Base-by-base conservation (phyloP, 2,888 invertebrate genomes). In the Lepidochrysops patricia region DNA sequence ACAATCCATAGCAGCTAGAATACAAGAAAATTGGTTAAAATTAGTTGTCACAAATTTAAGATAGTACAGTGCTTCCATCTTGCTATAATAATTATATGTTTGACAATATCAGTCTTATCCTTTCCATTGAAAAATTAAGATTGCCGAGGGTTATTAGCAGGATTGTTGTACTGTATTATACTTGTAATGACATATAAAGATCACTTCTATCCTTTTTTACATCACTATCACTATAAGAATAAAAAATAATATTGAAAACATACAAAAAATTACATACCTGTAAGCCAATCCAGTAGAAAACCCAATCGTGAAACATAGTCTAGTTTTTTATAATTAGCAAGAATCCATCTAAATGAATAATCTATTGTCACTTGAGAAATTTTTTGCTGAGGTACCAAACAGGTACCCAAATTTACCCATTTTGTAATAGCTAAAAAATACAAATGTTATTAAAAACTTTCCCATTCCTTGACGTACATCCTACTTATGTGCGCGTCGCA, bases 281-380 rank as follows among this genome's bases (percentile, higher is more conserved):
- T 85, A 2, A 89, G 71, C 89, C 88, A 89, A 64, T 87, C 86
- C 12, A 89, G 73, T 60, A 89, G 66, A 70, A 84, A 86, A 0
- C 72, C 77, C 37, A 85, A 74, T 66, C 79, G 77, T 6, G 86
- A 70, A 61, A 75, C 77, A 64, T 72, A 75, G 2, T 68, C 68
- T 60, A 78, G 76, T 54, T 80, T 72, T 19, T 74, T 71, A 67
- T 72, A 73, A 64, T 82, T 84, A 9, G 76, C 78, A 49, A 89
- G 75, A 35, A 89, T 70, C 90, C 90, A 90, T 32, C 81, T 75
- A 26, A 87, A 68, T 0, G 83, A 77, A 62, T 84, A 84, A 56
- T 82, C 77, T 25, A 90, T 75, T 0, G 86, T 83, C 12, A 70
- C 72, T 60, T 78, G 76, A 25, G 79, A 72, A 7, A 88, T 73